Base-by-base conservation (phyloP, 2,797 vertebrate genomes). In the Myotis vivesi region DNA sequence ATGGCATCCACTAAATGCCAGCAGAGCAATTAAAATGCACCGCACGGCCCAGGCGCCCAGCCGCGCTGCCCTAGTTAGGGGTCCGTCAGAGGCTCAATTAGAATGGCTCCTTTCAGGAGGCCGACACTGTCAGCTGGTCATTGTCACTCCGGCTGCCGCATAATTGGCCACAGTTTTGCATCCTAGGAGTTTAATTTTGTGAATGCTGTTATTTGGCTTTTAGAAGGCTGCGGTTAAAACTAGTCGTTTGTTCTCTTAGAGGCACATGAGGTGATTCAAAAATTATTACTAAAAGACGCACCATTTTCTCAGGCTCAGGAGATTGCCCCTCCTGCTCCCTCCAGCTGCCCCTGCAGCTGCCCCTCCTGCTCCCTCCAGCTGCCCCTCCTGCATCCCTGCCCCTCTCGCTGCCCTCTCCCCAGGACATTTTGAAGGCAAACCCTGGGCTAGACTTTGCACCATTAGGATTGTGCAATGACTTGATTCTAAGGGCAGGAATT, bases 21-120 rank as follows among this genome's bases (percentile, higher is more conserved):
- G 87, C 96, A 81, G 44, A 96, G 96, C 97, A 96, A 97, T 97
- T 97, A 98, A 96, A 96, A 96, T 89, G 95, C 92, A 25, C 94
- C 30, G 75, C 83, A 55, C 77, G 82, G 92, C 75, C 28, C 85
- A 95, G 97, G 90, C 91, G 83, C 92, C 95, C 96, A 89, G 97
- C 62, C 62, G 96, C 11, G 96, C 95, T 96, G 94, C 92, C 85
- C 95, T 95, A 79, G 95, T 97, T 96, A 96, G 96, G 92, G 92
- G 96, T 93, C 95, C 92, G 86, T 81, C 97, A 69, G 59, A 69
- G 96, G 96, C 94, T 96, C 97, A 83, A 71, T 98, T 94, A 96
- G 89, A 92, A 97, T 28, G 91, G 84, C 79, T 77, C 86, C 53
- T 90, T 97, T 93, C 94, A 95, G 96, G 97, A 46, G 28, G 49